A percentile compares a stretch with the other conserved stretches of the same genome.
Conservation (phyloP, 2,888 invertebrate genomes). For the Volucella inanis region DNA sequence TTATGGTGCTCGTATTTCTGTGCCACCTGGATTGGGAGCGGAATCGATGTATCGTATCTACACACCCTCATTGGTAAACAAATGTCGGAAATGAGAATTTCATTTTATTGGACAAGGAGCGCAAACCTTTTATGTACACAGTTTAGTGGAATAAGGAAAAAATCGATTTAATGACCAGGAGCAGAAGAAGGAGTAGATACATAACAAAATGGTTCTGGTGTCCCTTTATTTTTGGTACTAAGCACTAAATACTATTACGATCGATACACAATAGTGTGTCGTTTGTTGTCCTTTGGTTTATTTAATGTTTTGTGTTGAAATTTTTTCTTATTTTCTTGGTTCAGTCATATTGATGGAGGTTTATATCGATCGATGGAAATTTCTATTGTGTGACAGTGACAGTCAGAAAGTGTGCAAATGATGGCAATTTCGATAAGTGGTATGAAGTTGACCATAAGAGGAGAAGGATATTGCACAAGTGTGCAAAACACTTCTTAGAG, state of each 20-base stretch:
- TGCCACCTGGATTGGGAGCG: background rate
- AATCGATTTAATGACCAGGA: slow-evolving; percentile 39
- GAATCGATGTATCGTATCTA: background rate
- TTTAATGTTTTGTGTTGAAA: background rate
- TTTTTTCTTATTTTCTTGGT: background rate
- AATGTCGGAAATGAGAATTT: slow-evolving; percentile 23
- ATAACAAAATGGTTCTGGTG: background rate
- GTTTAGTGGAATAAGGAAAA: slow-evolving; percentile 11
- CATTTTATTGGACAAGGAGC: slow-evolving; percentile 9
- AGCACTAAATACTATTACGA: background rate
- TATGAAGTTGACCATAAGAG: too few relatives aligned
- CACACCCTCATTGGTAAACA: background rate
- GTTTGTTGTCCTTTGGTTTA: slow-evolving; percentile 1
- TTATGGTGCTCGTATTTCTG: background rate
- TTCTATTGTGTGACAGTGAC: background rate
- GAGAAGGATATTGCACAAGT: too few relatives aligned
- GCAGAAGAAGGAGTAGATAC: background rate
- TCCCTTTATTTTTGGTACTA: too few relatives aligned
- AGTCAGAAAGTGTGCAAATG: background rate
- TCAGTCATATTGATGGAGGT: background rate
- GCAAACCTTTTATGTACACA: slow-evolving; percentile 28
- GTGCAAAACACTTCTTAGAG: too few relatives aligned
- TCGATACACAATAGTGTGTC: slow-evolving; percentile 9
- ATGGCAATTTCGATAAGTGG: background rate
- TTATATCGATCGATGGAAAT: slow-evolving; percentile 18